Conservation (phyloP, 1,140 invertebrate genomes). For the Sinonovacula constricta region DNA sequence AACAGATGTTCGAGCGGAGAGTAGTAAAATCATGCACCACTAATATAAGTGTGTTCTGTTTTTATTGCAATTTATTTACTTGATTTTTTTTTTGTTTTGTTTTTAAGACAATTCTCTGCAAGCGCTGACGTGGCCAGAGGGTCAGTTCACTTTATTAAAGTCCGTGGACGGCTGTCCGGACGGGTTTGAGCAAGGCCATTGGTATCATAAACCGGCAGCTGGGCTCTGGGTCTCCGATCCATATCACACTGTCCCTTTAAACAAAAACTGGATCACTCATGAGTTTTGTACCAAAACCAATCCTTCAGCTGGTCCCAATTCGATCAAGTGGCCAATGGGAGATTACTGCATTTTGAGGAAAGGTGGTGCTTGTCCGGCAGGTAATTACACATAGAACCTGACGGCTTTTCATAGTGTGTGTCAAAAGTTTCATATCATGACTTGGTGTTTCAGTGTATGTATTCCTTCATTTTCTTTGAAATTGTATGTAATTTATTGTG, state of each 20-base stretch:
- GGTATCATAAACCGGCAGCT: conserved; percentile 1
- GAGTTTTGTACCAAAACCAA: conserved; percentile 13
- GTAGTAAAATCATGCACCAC: too few relatives aligned
- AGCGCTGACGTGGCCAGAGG: conserved; percentile 27
- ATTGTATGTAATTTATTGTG: too few relatives aligned
- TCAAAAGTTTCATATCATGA: too few relatives aligned
- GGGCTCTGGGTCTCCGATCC: background rate
- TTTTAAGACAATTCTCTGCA: too few relatives aligned
- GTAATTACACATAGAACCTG: too few relatives aligned
- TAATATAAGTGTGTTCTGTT: too few relatives aligned
- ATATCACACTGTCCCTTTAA: background rate
- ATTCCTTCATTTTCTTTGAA: too few relatives aligned
- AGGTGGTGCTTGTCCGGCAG: conserved; percentile 15
- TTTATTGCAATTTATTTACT: too few relatives aligned
- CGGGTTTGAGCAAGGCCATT: background rate
- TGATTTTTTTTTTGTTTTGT: too few relatives aligned
- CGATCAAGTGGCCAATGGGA: conserved; percentile 2
- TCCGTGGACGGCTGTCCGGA: conserved; percentile 15
- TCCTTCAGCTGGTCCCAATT: background rate
- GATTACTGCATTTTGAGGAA: conserved; percentile 32
- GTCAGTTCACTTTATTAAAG: conserved; percentile 10
- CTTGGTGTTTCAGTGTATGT: too few relatives aligned
- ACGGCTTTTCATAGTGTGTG: too few relatives aligned
- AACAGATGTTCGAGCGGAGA: too few relatives aligned
- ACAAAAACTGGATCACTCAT: background rate